Evolutionary conservation across 2,797 vertebrate genomes (phyloP), one percentile per base, ranked within the genome.

Genomic region (Falco concolor): DNA sequence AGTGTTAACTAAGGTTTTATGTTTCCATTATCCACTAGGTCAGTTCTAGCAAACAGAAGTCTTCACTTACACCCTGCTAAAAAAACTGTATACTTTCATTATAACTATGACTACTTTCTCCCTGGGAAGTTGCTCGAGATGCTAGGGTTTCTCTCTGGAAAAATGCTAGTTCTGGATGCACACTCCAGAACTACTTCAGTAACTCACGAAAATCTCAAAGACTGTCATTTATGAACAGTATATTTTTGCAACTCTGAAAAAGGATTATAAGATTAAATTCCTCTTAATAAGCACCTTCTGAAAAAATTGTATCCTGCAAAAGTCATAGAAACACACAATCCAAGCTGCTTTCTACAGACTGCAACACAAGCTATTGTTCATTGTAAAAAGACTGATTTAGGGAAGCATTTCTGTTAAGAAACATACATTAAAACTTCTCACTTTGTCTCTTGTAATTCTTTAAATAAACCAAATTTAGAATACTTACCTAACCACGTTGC

Each of bases 401-500:
- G 52, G 32, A 94, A 95, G 32, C n/a, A 64, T n/a, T 80, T 82
- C 36, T 70, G 34, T 53, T 74, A 84, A 70, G 54, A 96, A 95
- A 84, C 32, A 84, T 9, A 59, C 9, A 70, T 57, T 79, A 70
- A 56, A 84, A 64, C 12, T 23, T 59, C 56, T 53, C 27, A 50
- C 20, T 82, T 49, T 52, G 30, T 34, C 45, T 84, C 10, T 19
- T 56, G 32, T 8, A 91, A 70, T 72, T 90, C 72, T 79, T 83
- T 47, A 87, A 91, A 90, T 44, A 87, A 93, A 83, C 53, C 47
- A 32, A 80, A 47, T 79, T 80, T 44, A 18, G 45, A 70, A 92
- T 85, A 97, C 98, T 98, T 96, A 99, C 99, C 99, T 89, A 99
- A 98, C 99, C 99, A 99, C 0, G 98, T 97, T 92, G 99, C 99